Percentiles rank a stretch among this genome's conserved stretches.
These are phyloP conservation scores for Andrena fulva DNA, from an alignment of 2,888 invertebrate species.

Conservation along the genomic window DNA sequence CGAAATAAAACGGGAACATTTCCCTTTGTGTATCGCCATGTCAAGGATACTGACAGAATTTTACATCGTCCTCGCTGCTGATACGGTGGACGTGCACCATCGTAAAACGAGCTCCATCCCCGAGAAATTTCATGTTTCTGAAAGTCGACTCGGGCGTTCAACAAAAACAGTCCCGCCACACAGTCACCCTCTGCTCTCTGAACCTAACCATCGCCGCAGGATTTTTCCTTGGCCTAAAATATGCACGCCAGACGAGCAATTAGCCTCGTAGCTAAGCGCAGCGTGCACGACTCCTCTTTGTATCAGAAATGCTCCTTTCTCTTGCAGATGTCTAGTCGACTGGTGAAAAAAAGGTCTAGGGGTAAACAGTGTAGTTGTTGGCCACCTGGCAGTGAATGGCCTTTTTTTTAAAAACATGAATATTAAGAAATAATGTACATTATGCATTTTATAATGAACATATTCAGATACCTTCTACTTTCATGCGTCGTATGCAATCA, in stretches of 20 bases:
- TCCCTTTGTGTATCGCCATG: conserved; percentile 8
- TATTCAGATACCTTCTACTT: too few species aligned
- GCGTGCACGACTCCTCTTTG: not conserved
- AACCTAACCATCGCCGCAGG: conserved; percentile 18
- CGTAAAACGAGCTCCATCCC: conserved; percentile 53
- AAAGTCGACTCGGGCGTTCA: conserved; percentile 10
- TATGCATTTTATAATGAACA: too few species aligned
- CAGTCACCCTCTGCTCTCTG: conserved; percentile 11
- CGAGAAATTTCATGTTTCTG: conserved; percentile 50
- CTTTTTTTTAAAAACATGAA: too few species aligned
- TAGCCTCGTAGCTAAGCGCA: conserved; percentile 20
- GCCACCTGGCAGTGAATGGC: too few species aligned
- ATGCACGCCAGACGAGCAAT: conserved; percentile 48
- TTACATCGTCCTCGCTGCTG: conserved; percentile 32
- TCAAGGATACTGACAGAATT: conserved; percentile 35
- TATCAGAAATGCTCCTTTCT: not conserved
- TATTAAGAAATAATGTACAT: too few species aligned
- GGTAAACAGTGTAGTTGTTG: too few species aligned
- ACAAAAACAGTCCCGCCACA: conserved; percentile 24
- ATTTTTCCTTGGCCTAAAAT: conserved; percentile 53
- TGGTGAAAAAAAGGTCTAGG: conserved; percentile 1
- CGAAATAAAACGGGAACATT: conserved; percentile 32
- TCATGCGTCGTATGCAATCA: too few species aligned
- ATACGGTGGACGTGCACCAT: conserved; percentile 37
- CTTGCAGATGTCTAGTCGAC: not conserved